Percentiles rank a stretch among this genome's conserved stretches.
Evolutionary conservation across 2,797 vertebrate species (phyloP).

Genomic region (Potorous gilbertii): DNA sequence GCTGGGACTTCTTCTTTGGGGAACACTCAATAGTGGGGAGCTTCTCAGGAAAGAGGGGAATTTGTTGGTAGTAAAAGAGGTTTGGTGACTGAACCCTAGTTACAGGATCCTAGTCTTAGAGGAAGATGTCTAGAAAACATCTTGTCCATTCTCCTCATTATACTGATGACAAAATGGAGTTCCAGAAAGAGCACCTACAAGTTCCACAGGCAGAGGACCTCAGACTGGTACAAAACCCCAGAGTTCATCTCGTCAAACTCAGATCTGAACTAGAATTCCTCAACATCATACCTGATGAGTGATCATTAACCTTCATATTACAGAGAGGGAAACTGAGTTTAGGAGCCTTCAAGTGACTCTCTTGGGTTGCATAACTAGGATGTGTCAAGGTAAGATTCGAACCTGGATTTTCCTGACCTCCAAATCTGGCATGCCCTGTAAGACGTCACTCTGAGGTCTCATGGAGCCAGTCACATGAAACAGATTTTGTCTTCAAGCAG

Average conservation of each 20-base stretch:
- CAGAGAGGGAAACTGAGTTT: neutral
- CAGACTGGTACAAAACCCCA: neutral
- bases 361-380: neutral
- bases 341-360: neutral
- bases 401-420: neutral
- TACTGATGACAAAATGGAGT: neutral
- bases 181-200: neutral
- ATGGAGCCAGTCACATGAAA: neutral
- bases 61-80: neutral
- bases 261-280: neutral
- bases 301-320: neutral
- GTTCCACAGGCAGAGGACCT: neutral
- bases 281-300: neutral
- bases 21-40: neutral
- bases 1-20: neutral
- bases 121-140: neutral
- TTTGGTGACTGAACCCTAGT: neutral
- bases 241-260: neutral
- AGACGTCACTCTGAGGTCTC: neutral
- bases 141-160: neutral
- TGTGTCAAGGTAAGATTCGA: neutral
- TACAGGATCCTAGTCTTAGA: neutral
- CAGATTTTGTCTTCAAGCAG: neutral
- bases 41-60: neutral
- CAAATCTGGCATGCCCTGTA: neutral